These are phyloP conservation scores for Sinocyclocheilus rhinocerous DNA, from an alignment of 2,113 vertebrate species.

Conservation along the genomic window DNA sequence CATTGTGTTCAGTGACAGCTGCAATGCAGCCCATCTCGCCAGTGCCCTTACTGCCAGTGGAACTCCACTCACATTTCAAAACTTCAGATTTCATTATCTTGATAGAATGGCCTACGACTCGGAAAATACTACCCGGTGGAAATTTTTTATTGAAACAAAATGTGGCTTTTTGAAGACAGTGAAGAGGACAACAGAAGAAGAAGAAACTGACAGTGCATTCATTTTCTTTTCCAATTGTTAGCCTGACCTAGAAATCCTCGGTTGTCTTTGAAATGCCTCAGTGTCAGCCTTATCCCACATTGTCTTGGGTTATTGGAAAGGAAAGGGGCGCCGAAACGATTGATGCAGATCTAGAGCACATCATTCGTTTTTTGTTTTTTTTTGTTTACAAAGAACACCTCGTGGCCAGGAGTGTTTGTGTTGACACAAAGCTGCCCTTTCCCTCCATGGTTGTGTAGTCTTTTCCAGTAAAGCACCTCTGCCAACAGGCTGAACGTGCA, in stretches of 20 bases:
- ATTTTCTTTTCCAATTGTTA: slow-evolving; percentile 79
- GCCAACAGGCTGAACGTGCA: background rate
- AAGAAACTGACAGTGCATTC: slow-evolving; percentile 63
- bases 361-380: background rate
- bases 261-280: slow-evolving; percentile 69
- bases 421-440: slow-evolving; percentile 18
- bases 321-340: background rate
- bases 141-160: slow-evolving; percentile 68
- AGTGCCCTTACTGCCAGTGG: slow-evolving; percentile 61
- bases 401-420: slow-evolving; percentile 8
- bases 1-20: slow-evolving; percentile 55
- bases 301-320: slow-evolving; percentile 1
- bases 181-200: slow-evolving; percentile 53
- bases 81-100: slow-evolving; percentile 65
- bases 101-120: slow-evolving; percentile 60
- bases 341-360: background rate
- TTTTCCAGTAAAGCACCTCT: background rate
- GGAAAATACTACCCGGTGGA: slow-evolving; percentile 68
- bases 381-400: background rate
- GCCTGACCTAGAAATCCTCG: slow-evolving; percentile 74
- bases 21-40: slow-evolving; percentile 49
- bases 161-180: slow-evolving; percentile 55
- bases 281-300: slow-evolving; percentile 52
- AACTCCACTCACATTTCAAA: slow-evolving; percentile 60
- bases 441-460: background rate